Evolutionary conservation across 2,113 vertebrate species (phyloP).

Genomic region (Planiliza haematocheilus): DNA sequence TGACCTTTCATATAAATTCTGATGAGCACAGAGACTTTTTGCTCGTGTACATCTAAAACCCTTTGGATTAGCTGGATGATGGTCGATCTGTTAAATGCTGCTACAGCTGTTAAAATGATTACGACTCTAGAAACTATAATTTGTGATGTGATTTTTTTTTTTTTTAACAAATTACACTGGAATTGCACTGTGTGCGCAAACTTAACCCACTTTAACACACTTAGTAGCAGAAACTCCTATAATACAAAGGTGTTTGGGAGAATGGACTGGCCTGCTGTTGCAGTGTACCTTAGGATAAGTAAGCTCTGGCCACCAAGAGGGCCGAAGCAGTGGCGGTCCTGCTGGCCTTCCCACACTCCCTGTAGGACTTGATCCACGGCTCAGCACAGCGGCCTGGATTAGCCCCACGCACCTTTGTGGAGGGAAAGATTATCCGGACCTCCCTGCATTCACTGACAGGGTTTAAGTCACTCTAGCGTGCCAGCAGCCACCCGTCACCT

Average conservation of each 20-base stretch:
- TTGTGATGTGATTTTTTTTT: background rate
- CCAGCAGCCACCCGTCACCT: conserved; percentile 76
- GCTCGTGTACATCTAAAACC: no score
- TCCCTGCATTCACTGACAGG: conserved; percentile 82
- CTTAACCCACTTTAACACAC: background rate
- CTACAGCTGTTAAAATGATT: background rate
- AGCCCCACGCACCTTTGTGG: conserved; percentile 83
- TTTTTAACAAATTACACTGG: conserved; percentile 14
- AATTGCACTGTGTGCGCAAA: conserved; percentile 12
- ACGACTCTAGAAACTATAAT: background rate
- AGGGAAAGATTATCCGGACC: conserved; percentile 84
- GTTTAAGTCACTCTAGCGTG: conserved; percentile 83
- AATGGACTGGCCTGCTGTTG: conserved; percentile 54
- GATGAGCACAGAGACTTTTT: background rate
- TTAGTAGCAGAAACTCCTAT: conserved; percentile 7
- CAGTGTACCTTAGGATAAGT: conserved; percentile 58
- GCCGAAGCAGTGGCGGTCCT: conserved; percentile 55
- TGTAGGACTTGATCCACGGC: conserved; percentile 79
- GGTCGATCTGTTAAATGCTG: no score
- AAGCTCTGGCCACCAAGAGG: conserved; percentile 71
- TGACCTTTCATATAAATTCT: background rate
- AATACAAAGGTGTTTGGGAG: conserved; percentile 49
- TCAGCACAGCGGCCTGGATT: conserved; percentile 81
- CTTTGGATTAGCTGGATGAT: no score
- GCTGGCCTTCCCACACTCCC: conserved; percentile 84